Base-by-base conservation (phyloP, 2,888 invertebrate species). In the Pyrrhia umbra region DNA sequence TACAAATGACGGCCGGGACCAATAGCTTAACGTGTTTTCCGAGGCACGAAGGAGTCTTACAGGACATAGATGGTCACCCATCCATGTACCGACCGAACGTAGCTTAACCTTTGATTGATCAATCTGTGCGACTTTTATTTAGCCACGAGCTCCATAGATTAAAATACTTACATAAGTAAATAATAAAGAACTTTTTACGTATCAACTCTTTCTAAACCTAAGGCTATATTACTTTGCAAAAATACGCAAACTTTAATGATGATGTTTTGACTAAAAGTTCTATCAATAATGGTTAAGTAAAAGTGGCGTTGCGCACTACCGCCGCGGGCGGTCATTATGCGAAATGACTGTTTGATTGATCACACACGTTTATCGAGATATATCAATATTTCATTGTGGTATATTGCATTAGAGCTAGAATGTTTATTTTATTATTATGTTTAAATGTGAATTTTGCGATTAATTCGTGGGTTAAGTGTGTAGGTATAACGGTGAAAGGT, bases 281-380 rank as follows among this genome's bases (percentile, higher is more conserved):
- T 56, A 73, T 62, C 58, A 78, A 75, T 69, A 68, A 62, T 55
- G 58, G 60, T n/a, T 52, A n/a, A 45, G 75, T 68, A 73, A 72
- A 75, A 69, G 65, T 60, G 20, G 43, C 18, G 46, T 46, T 52
- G 56, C 54, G 15, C 61, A 46, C 16, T 9, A 23, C 5, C 62
- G 65, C 79, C 66, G 54, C 81, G 60, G 81, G 80, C 79, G 77
- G 52, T 63, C 74, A 75, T 80, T 81, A 77, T 39, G 56, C 54
- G 60, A 64, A 72, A 74, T 66, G 60, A 70, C 68, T 63, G 45
- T 67, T 37, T 80, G 81, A 80, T 81, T 64, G 77, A 80, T 80
- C 64, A 46, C n/a, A 45, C 6, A 15, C 43, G 51, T 56, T 65
- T 72, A 65, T 70, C 57, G 65, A 58, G 50, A 55, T 69, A 61